Evolutionary conservation across 2,888 invertebrate genomes (phyloP).

Genomic region (Drosophila merina): DNA sequence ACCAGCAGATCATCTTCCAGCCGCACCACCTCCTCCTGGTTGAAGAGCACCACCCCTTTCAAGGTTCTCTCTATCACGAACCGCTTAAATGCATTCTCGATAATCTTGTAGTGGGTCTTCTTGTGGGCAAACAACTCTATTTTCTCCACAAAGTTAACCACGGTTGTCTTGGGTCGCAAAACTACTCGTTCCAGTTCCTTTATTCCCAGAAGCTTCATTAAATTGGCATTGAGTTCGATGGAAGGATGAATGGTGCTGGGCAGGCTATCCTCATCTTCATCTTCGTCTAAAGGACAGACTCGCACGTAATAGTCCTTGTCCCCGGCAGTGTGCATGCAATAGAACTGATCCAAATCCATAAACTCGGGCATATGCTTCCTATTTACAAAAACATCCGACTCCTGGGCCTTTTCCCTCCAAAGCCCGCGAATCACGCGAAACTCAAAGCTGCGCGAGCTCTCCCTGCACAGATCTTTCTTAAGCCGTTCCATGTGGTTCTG

Average conservation of each 20-base stretch:
- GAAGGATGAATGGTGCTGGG: slow-evolving; percentile 81
- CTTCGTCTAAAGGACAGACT: slow-evolving; percentile 71
- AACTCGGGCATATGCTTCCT: slow-evolving; percentile 81
- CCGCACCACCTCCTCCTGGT: slow-evolving; percentile 83
- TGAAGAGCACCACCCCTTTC: slow-evolving; percentile 78
- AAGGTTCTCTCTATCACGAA: slow-evolving; percentile 82
- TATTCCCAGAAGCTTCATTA: slow-evolving; percentile 81
- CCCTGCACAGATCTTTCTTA: slow-evolving; percentile 79
- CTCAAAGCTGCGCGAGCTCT: slow-evolving; percentile 79
- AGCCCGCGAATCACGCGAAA: slow-evolving; percentile 82
- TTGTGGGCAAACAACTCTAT: slow-evolving; percentile 82
- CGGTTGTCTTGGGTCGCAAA: slow-evolving; percentile 80
- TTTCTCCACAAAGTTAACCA: slow-evolving; percentile 83
- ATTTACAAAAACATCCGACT: slow-evolving; percentile 82
- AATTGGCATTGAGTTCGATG: slow-evolving; percentile 82
- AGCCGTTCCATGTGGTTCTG: slow-evolving; percentile 81
- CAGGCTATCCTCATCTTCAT: slow-evolving; percentile 68
- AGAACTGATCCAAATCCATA: slow-evolving; percentile 82
- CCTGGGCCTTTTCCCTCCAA: slow-evolving; percentile 81
- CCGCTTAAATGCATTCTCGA: slow-evolving; percentile 83
- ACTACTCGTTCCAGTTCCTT: slow-evolving; percentile 82
- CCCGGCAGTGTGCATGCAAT: slow-evolving; percentile 74
- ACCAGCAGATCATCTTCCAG: slow-evolving; percentile 81
- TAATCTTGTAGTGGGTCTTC: slow-evolving; percentile 82
- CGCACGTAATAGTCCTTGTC: slow-evolving; percentile 81